phyloP scores from a whole-genome alignment of 2,888 invertebrate species.

The Nephrotoma appendiculata region DNA sequence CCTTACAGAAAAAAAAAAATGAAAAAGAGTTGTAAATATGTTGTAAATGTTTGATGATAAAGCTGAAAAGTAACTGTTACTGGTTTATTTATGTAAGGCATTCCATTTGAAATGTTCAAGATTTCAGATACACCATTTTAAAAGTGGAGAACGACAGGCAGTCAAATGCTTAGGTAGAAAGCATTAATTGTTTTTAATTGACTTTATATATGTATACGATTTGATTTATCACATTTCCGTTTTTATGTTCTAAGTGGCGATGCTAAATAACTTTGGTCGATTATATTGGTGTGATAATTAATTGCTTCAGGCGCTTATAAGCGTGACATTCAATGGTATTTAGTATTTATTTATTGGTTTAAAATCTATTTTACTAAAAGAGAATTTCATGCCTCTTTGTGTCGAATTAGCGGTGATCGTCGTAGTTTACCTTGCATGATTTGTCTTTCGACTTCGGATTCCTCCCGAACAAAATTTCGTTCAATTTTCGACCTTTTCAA shows the following conservation, averaged over 20 bases:
- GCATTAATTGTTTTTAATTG: neutral
- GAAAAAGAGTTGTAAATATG: neutral
- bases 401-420: no score
- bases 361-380: no score
- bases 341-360: no score
- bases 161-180: neutral
- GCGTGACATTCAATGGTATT: no score
- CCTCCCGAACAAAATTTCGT: no score
- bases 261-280: neutral
- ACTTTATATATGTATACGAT: neutral
- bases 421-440: no score
- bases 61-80: neutral
- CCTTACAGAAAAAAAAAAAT: neutral
- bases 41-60: neutral
- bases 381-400: no score
- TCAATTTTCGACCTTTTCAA: no score
- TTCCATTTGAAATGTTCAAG: neutral
- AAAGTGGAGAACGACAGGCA: neutral
- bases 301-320: neutral
- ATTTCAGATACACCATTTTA: neutral
- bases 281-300: neutral
- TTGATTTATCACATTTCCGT: neutral
- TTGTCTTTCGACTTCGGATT: no score
- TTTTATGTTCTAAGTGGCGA: neutral
- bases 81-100: neutral